Conservation (phyloP, 30 jellyfish, hydroid and myxozoan species). For the Turritopsis dohrnii region DNA sequence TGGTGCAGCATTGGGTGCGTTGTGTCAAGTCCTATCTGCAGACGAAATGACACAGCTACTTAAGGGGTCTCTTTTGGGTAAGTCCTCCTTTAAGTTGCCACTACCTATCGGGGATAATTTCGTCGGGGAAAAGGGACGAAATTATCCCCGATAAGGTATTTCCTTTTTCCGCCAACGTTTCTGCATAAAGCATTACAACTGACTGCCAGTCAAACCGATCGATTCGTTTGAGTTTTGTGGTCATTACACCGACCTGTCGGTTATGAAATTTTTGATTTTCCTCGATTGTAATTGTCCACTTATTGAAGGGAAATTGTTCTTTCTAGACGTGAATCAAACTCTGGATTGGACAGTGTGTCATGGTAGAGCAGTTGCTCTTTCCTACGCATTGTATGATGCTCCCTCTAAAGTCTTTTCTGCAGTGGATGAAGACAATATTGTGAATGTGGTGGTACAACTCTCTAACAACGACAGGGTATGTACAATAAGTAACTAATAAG, state of each 20-base stretch:
- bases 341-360: conserved; percentile 80
- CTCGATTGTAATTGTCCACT: too few species aligned
- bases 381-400: conserved; percentile 73
- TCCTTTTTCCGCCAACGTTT: too few species aligned
- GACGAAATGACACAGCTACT: conserved; percentile 57
- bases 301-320: neutral
- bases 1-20: conserved; percentile 88
- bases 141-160: too few species aligned
- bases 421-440: conserved; percentile 43
- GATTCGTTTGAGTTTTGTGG: too few species aligned
- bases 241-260: too few species aligned
- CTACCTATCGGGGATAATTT: too few species aligned
- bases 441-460: conserved; percentile 46
- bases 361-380: conserved; percentile 79
- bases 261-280: too few species aligned
- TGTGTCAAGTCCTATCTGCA: conserved; percentile 65
- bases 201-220: too few species aligned
- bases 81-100: conserved; percentile 12
- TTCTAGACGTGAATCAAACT: conserved; percentile 55
- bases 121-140: too few species aligned
- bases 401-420: conserved; percentile 45
- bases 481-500: neutral
- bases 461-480: conserved; percentile 82
- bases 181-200: too few species aligned
- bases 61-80: conserved; percentile 54